phyloP scores from a whole-genome alignment of 2,888 invertebrate genomes.

The Amaurobius ferox region DNA sequence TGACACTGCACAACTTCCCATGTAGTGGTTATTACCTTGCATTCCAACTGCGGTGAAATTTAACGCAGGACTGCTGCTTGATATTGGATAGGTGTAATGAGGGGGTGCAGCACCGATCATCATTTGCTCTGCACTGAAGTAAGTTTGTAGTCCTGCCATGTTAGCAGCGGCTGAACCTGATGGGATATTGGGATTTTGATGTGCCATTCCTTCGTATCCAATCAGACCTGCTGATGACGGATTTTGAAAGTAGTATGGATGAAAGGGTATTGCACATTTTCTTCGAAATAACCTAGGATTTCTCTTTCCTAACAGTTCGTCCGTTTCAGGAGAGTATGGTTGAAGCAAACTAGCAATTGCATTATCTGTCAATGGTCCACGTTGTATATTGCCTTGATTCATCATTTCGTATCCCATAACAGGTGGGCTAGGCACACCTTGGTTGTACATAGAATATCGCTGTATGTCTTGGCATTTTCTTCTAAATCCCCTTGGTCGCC shows the following conservation, averaged over 20 bases:
- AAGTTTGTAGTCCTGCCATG: conserved; percentile 32
- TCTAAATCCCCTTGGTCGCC: conserved; percentile 95
- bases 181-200: conserved; percentile 10
- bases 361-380: conserved; percentile 33
- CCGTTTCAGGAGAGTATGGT: conserved; percentile 36
- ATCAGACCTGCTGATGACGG: background rate
- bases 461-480: conserved; percentile 88
- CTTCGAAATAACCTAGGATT: conserved; percentile 28
- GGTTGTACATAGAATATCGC: conserved; percentile 56
- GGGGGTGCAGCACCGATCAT: conserved; percentile 18
- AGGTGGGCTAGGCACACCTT: conserved; percentile 29
- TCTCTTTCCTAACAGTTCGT: conserved; percentile 24
- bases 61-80: conserved; percentile 20
- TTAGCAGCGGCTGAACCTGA: background rate
- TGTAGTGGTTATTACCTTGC: conserved; percentile 41
- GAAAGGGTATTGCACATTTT: conserved; percentile 50
- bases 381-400: conserved; percentile 49
- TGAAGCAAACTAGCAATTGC: conserved; percentile 46
- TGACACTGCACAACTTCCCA: conserved; percentile 54
- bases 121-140: conserved; percentile 42
- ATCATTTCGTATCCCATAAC: conserved; percentile 58
- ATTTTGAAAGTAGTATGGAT: conserved; percentile 58
- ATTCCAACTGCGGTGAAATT: conserved; percentile 13
- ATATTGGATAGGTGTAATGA: conserved; percentile 21
- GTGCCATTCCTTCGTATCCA: conserved; percentile 18